Conservation (phyloP, 2,797 vertebrate species). For the Helarctos malayanus region DNA sequence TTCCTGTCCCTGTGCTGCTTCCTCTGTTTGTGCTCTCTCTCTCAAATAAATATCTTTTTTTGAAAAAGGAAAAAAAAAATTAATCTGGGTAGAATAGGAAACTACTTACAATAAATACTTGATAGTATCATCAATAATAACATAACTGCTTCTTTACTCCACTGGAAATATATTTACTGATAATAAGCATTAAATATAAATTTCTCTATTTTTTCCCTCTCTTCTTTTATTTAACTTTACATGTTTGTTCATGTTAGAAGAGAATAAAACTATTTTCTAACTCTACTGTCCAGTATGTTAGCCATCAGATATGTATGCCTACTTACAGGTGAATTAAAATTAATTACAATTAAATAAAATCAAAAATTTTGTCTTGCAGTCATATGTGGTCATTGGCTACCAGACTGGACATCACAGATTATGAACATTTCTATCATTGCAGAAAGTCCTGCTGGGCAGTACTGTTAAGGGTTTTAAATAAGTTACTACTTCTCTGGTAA, state of each 20-base stretch:
- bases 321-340: slow-evolving; percentile 17
- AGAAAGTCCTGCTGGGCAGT: neutral
- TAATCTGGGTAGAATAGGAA: neutral
- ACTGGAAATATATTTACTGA: neutral
- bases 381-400: neutral
- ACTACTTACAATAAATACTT: neutral
- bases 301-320: neutral
- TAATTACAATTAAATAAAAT: neutral
- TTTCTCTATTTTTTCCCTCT: neutral
- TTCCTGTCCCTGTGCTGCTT: neutral
- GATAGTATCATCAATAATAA: neutral
- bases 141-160: neutral
- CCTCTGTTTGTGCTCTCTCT: neutral
- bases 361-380: neutral
- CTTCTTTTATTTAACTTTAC: neutral
- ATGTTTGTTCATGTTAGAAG: neutral
- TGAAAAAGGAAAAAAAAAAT: neutral
- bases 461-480: neutral
- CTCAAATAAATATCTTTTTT: neutral
- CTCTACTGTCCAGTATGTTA: neutral
- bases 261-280: neutral
- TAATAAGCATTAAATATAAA: neutral
- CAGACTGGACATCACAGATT: neutral
- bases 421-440: neutral
- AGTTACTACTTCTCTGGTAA: neutral